Base-by-base conservation (phyloP, 2,797 vertebrate genomes). In the Ceyx erithaca region DNA sequence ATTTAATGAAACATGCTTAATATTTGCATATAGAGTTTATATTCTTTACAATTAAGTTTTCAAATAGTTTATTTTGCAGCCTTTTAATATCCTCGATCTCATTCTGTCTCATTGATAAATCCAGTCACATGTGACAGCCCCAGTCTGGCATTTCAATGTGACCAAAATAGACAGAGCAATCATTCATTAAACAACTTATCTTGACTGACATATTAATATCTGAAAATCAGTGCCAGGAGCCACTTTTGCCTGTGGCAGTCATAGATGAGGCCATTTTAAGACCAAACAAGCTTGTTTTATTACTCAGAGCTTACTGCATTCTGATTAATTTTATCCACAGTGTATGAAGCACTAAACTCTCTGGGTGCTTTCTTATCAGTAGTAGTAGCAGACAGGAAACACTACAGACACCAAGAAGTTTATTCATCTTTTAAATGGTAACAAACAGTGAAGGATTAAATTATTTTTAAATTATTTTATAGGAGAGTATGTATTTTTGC, bases 1-100 rank as follows among this genome's bases (percentile, higher is more conserved):
- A 88, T 94, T 95, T 94, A 93, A 97, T 96, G 97, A 93, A 89
- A 75, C 30, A 21, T 57, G 93, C 86, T 92, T 94, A 92, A 51
- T 93, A 96, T 96, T 97, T 97, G 87, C 90, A 93, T 88, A 88
- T 49, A 86, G 75, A 90, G 55, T 91, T 95, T 93, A 66, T 70
- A 86, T 93, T 97, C 82, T 96, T 97, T 96, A 85, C 92, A 95
- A 96, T 97, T 96, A 95, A 78, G 51, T 96, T 95, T 59, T 25
- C 20, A 84, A 73, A 90, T 84, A 37, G 58, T 91, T 46, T 95
- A 62, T 95, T 93, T 95, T 89, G 31, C 15, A 92, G 40, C 58
- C 86, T 94, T 96, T 81, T 86, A 90, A 82, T 94, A 95, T 91
- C 30, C 46, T 92, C 64, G 0, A 0, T 79, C 58, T 83, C 61